Evolutionary conservation across 1,140 invertebrate genomes (phyloP).

Genomic region (Reticulitermes speratus): DNA sequence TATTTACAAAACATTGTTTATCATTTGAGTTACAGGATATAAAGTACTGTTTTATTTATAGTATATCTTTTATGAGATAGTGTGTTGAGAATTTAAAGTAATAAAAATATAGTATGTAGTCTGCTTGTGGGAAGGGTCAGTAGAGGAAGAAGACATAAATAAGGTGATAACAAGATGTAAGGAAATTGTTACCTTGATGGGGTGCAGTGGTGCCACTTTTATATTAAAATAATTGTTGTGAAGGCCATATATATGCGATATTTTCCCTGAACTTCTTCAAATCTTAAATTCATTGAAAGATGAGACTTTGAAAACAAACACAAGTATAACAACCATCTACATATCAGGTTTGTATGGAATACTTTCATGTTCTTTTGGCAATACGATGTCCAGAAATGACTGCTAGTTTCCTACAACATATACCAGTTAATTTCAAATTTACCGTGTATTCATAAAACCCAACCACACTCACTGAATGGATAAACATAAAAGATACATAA

Average conservation of each 20-base stretch:
- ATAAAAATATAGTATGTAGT: slow-evolving; percentile 20
- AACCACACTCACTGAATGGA: no score
- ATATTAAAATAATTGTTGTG: background rate
- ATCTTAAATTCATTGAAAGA: background rate
- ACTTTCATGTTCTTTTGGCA: no score
- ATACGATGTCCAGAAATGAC: no score
- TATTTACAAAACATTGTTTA: slow-evolving; percentile 20
- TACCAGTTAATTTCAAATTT: no score
- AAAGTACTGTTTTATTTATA: slow-evolving; percentile 11
- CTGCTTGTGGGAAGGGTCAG: background rate
- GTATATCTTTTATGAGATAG: slow-evolving; percentile 6
- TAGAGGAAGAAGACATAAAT: background rate
- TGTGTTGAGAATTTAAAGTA: slow-evolving; percentile 1
- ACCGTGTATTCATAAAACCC: no score
- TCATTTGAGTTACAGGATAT: slow-evolving; percentile 17
- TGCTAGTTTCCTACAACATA: no score
- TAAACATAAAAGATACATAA: no score
- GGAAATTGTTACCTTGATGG: background rate
- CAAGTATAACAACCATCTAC: no score
- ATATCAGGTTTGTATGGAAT: no score
- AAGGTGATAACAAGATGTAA: background rate
- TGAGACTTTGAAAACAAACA: no score
- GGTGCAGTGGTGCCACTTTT: background rate
- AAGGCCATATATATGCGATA: background rate
- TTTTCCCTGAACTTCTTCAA: background rate